Conservation (phyloP, 2,888 invertebrate genomes). For the Morpho helenor region DNA sequence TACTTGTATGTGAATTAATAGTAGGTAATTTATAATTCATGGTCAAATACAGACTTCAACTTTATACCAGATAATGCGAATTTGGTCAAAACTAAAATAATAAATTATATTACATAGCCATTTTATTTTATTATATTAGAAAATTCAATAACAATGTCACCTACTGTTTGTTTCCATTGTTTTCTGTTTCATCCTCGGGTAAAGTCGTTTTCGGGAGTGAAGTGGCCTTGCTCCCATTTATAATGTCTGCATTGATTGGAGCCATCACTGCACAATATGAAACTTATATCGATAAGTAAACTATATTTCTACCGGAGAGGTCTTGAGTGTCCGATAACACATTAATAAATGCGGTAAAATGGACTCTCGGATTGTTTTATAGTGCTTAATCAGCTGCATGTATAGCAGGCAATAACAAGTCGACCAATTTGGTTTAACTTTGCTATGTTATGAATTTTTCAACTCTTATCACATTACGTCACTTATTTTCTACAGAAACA, state of each 20-base stretch:
- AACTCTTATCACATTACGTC: too few species aligned
- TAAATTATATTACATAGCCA: too few species aligned
- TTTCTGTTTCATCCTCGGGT: conserved; percentile 63
- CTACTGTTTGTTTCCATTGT: conserved; percentile 46
- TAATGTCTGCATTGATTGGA: conserved; percentile 57
- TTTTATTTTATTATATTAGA: neutral
- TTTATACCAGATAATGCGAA: too few species aligned
- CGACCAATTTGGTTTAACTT: conserved; percentile 25
- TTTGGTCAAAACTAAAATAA: too few species aligned
- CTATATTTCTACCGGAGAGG: conserved; percentile 29
- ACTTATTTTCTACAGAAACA: conserved; percentile 8
- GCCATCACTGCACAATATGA: conserved; percentile 61
- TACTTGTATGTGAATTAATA: too few species aligned
- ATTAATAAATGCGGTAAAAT: conserved; percentile 53
- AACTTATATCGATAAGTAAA: conserved; percentile 30
- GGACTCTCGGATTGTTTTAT: conserved; percentile 51
- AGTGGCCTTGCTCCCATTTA: conserved; percentile 50
- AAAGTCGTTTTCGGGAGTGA: conserved; percentile 53
- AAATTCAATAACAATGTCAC: conserved; percentile 16
- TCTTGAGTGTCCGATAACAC: conserved; percentile 53
- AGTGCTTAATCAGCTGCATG: conserved; percentile 36
- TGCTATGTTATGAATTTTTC: conserved; percentile 16
- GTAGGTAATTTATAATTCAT: too few species aligned
- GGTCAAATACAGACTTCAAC: too few species aligned
- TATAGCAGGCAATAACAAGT: conserved; percentile 27